A percentile compares a stretch with the other conserved stretches of the same genome.
These are phyloP conservation scores for Gymnarchus niloticus DNA, from an alignment of 2,113 vertebrate genomes.

Conservation along the genomic window DNA sequence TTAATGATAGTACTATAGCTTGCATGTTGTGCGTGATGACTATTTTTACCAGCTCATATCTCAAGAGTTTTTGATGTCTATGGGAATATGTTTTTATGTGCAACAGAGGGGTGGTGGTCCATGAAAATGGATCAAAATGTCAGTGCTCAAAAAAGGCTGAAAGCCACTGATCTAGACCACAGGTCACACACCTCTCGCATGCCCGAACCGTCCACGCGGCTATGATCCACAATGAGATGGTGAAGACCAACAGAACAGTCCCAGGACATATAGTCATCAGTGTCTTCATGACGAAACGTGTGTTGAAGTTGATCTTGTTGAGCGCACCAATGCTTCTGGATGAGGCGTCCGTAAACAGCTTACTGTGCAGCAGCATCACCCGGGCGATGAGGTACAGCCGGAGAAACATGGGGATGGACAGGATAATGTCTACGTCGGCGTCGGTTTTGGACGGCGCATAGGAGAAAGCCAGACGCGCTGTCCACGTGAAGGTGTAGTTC, in stretches of 20 bases:
- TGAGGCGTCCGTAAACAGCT: slow-evolving; percentile 98
- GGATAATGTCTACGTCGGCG: slow-evolving; percentile 98
- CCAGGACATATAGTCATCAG: slow-evolving; percentile 99
- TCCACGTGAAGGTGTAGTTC: slow-evolving; percentile 98
- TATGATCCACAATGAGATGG: slow-evolving; percentile 99
- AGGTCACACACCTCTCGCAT: slow-evolving; percentile 89
- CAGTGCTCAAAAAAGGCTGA: neutral
- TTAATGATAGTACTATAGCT: no score
- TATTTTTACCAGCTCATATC: no score
- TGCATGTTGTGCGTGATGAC: no score
- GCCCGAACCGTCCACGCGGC: slow-evolving; percentile 98
- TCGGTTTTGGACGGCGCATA: slow-evolving; percentile 88
- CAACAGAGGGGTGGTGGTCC: no score
- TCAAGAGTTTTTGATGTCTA: no score
- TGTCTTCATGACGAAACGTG: slow-evolving; percentile 99
- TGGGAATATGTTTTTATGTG: no score
- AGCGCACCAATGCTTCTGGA: slow-evolving; percentile 97
- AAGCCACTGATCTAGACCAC: slow-evolving; percentile 25
- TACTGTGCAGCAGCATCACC: slow-evolving; percentile 99
- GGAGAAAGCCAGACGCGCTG: slow-evolving; percentile 92
- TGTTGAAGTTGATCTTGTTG: slow-evolving; percentile 99
- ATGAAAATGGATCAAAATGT: neutral
- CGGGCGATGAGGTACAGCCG: slow-evolving; percentile 98
- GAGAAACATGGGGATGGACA: slow-evolving; percentile 99
- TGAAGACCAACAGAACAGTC: slow-evolving; percentile 98